Evolutionary conservation across 2,113 vertebrate genomes (phyloP), one percentile per base, ranked within the genome.

Genomic region (Meriones unguiculatus): DNA sequence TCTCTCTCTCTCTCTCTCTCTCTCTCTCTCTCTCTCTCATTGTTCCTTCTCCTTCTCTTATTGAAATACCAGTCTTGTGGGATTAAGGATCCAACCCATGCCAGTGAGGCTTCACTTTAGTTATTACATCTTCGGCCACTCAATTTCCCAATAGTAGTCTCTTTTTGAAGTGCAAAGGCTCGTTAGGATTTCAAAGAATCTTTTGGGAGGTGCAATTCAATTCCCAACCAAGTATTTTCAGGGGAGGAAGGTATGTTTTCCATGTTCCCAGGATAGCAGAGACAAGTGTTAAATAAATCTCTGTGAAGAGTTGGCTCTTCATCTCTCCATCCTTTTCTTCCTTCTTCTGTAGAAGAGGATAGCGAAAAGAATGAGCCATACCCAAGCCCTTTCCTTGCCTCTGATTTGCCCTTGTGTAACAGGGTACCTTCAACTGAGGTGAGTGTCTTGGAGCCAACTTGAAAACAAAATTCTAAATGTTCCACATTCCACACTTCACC

Each of bases 401-500:
- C 76, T 25, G n/a, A n/a, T 15, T 73, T 87, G 89, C 78, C 15
- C 50, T 38, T 22, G 41, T 46, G 57, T 80, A n/a, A 32, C 38
- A 18, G 67, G 32, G 32, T n/a, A 64, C 2, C 64, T 92, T 90
- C 85, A 77, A 69, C 87, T 78, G 84, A 62, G 52, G 50, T 30
- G 65, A 64, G 28, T 69, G 59, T 92, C 84, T 76, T n/a, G 0
- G 57, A 64, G 14, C 2, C 10, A 59, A 89, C 46, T 35, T 46
- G 75, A 57, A 93, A 95, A 93, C 9, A 78, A 69, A 41, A 65
- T 69, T 91, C 54, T 22, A 30, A 50, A 57, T 30, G 17, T 54
- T 87, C 38, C 57, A n/a, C 88, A 84, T 97, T 96, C 93, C 80
- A 94, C 80, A 52, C 41, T 92, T 80, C 64, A 78, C 80, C 35